Base-by-base conservation (phyloP, 2,113 vertebrate species). In the Phylloscopus trochilus region DNA sequence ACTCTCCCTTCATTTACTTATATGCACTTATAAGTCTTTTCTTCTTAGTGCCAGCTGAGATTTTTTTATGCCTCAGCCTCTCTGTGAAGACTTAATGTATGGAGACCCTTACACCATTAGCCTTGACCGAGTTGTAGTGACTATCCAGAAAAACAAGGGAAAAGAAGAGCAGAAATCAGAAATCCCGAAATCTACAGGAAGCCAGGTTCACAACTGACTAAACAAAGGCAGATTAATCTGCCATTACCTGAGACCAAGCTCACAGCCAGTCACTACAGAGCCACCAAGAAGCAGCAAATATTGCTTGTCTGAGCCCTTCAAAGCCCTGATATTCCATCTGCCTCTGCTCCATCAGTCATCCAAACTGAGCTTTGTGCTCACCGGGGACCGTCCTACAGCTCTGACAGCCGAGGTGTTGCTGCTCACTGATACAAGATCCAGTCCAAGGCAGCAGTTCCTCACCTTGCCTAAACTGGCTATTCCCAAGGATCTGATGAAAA, bases 391-490 rank as follows among this genome's bases (percentile, higher is more conserved):
- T 79, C 37, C 73, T 67, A 15, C 19, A 52, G 78, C 58, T 63
- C 75, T 35, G 44, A 60, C 1, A 0, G 82, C 11, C 2, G 1
- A 80, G 30, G 53, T 2, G 2, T 2, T 59, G 56, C 73, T 75
- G 69, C 52, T 91, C 33, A 35, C 51, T 55, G 33, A 63, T 51
- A 47, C 10, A 52, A 74, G 64, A 79, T 20, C 13, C 33, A 55
- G 68, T 58, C 30, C 31, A 80, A 72, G 53, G 27, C 37, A 83
- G 11, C 53, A 62, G 68, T 14, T 67, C 37, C 44, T 85, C 62
- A 39, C 24, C 33, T 62, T 46, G 27, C 20, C 53, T 80, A 46
- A 52, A 63, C 1, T 15, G 46, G 18, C 30, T 31, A 43, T 66
- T 80, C 31, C 21, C 39, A 63, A 58, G 16, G 33, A 90, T 58